Conservation (phyloP, 1,140 invertebrate genomes). For the Listronotus bonariensis region DNA sequence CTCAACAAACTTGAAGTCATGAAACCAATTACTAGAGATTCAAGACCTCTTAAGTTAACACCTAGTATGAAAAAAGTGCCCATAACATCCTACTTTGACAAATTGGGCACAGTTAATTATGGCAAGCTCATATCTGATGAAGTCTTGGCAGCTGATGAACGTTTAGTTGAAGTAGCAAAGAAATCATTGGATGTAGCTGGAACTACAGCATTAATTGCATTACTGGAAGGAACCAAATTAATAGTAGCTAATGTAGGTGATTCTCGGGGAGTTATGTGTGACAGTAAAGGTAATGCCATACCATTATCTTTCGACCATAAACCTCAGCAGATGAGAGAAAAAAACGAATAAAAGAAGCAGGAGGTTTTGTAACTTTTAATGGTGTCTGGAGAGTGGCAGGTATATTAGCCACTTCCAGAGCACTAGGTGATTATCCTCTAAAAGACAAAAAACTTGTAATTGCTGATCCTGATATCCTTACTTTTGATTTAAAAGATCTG, state of each 20-base stretch:
- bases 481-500: slow-evolving; percentile 86
- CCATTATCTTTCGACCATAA: slow-evolving; percentile 96
- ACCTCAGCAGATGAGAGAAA: slow-evolving; percentile 87
- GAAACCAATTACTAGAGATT: slow-evolving; percentile 68
- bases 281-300: slow-evolving; percentile 84
- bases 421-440: slow-evolving; percentile 91
- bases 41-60: slow-evolving; percentile 38
- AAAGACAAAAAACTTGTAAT: slow-evolving; percentile 94
- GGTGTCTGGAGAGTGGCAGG: slow-evolving; percentile 97
- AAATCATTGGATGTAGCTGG: slow-evolving; percentile 85
- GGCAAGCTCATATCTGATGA: slow-evolving; percentile 82
- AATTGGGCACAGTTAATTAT: slow-evolving; percentile 76
- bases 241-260: slow-evolving; percentile 96
- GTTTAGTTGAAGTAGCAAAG: slow-evolving; percentile 79
- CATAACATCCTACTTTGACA: slow-evolving; percentile 58
- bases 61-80: slow-evolving; percentile 48
- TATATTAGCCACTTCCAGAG: slow-evolving; percentile 92
- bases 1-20: slow-evolving; percentile 68
- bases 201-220: slow-evolving; percentile 89
- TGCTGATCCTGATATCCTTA: slow-evolving; percentile 92
- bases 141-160: slow-evolving; percentile 78
- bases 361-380: slow-evolving; percentile 92
- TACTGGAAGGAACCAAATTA: slow-evolving; percentile 79
- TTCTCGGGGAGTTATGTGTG: slow-evolving; percentile 93
- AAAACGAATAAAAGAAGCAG: slow-evolving; percentile 87